These are phyloP conservation scores for Crenichthys baileyi DNA, from an alignment of 2,797 vertebrate species.

Conservation along the genomic window DNA sequence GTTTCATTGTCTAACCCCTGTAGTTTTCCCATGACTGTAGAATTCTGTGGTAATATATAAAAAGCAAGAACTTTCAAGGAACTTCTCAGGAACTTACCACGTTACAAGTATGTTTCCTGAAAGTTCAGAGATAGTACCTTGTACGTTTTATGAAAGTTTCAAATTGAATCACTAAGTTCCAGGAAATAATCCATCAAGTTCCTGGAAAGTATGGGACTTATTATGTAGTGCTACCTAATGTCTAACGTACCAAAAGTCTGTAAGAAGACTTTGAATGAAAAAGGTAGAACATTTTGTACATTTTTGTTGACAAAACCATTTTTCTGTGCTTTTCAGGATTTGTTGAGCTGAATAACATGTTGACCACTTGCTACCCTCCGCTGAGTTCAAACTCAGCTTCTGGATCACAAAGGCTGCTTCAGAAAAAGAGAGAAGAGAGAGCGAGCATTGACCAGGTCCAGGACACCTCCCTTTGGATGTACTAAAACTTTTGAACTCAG, in stretches of 20 bases:
- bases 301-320: slow-evolving; percentile 1
- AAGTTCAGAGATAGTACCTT: no score
- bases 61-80: background rate
- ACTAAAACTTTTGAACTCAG: slow-evolving; percentile 84
- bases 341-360: slow-evolving; percentile 90
- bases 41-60: slow-evolving; percentile 25
- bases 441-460: slow-evolving; percentile 59
- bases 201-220: background rate
- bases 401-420: slow-evolving; percentile 76
- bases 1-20: no score
- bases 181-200: background rate
- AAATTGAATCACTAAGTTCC: background rate
- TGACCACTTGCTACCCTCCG: slow-evolving; percentile 86
- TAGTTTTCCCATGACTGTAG: background rate
- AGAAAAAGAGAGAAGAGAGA: slow-evolving; percentile 62
- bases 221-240: background rate
- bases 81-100: no score
- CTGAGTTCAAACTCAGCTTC: slow-evolving; percentile 76
- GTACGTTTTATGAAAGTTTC: background rate
- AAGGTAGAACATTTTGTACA: background rate
- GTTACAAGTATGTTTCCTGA: no score
- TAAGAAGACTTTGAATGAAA: background rate
- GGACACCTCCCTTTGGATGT: slow-evolving; percentile 86
- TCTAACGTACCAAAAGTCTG: background rate
- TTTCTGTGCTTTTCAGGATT: slow-evolving; percentile 82